These are phyloP conservation scores for Anguilla japonica DNA, from an alignment of 2,113 vertebrate species.

Conservation along the genomic window DNA sequence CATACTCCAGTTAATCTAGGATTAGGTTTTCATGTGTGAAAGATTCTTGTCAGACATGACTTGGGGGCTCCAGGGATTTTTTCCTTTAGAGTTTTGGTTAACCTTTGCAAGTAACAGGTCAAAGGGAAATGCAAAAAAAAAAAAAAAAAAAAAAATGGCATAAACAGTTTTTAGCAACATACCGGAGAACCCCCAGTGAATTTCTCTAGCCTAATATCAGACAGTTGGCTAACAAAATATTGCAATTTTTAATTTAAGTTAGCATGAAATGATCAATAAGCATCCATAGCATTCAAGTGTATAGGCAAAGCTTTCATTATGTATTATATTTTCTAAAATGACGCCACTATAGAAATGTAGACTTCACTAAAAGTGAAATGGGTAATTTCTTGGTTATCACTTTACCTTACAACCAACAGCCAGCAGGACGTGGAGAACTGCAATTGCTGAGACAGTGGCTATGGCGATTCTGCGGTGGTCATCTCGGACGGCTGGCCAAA, in stretches of 20 bases:
- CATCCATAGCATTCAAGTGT: neutral
- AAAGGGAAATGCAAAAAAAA: too few relatives aligned
- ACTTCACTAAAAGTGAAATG: neutral
- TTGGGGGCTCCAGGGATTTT: too few relatives aligned
- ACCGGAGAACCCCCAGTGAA: too few relatives aligned
- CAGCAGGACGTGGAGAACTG: slow-evolving; percentile 83
- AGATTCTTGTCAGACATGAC: too few relatives aligned
- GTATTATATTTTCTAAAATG: neutral
- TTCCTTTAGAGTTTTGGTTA: too few relatives aligned
- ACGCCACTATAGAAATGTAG: neutral
- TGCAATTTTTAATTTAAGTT: neutral
- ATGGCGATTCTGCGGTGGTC: slow-evolving; percentile 80
- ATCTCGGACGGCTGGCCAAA: slow-evolving; percentile 91
- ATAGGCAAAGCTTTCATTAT: neutral
- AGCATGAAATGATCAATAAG: neutral
- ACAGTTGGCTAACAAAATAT: neutral
- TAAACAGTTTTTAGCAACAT: too few relatives aligned
- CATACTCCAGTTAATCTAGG: too few relatives aligned
- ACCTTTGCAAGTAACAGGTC: too few relatives aligned
- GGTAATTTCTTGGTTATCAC: neutral
- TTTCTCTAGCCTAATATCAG: too few relatives aligned
- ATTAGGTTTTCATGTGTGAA: too few relatives aligned
- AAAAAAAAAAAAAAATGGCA: too few relatives aligned
- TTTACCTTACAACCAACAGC: slow-evolving; percentile 90
- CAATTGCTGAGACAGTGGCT: slow-evolving; percentile 69